Evolutionary conservation across 2,113 vertebrate species (phyloP).

Genomic region (Lophius piscatorius): DNA sequence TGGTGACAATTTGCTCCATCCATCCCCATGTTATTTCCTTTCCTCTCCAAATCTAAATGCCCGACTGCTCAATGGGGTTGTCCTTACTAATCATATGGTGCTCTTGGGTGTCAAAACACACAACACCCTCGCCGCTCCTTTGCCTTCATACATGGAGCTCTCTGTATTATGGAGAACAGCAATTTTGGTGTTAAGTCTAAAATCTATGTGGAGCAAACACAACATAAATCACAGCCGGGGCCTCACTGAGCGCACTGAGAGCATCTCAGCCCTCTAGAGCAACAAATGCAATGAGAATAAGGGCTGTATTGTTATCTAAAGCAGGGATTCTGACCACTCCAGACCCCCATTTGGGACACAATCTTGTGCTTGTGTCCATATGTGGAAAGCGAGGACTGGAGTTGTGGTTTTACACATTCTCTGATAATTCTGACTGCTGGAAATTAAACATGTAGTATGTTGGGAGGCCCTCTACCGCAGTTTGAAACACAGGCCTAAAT

Average conservation of each 20-base stretch:
- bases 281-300: slow-evolving; percentile 29
- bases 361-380: too few relatives aligned
- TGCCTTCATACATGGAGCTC: too few relatives aligned
- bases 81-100: slow-evolving; percentile 63
- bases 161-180: too few relatives aligned
- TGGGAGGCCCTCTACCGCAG: too few relatives aligned
- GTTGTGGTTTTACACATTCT: background rate
- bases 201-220: slow-evolving; percentile 35
- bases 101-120: slow-evolving; percentile 25
- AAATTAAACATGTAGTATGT: too few relatives aligned
- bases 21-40: slow-evolving; percentile 14
- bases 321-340: slow-evolving; percentile 24
- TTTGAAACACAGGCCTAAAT: too few relatives aligned
- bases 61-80: too few relatives aligned
- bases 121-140: too few relatives aligned
- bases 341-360: slow-evolving; percentile 7
- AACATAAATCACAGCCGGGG: slow-evolving; percentile 58
- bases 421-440: too few relatives aligned
- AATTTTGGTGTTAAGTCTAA: slow-evolving; percentile 35
- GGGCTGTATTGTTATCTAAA: slow-evolving; percentile 60
- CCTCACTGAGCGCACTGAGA: too few relatives aligned
- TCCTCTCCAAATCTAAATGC: slow-evolving; percentile 37
- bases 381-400: too few relatives aligned
- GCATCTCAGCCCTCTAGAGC: slow-evolving; percentile 32
- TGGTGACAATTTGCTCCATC: slow-evolving; percentile 2